Evolutionary conservation across 2,888 invertebrate genomes (phyloP).

Genomic region (Rhabditoides inermis): DNA sequence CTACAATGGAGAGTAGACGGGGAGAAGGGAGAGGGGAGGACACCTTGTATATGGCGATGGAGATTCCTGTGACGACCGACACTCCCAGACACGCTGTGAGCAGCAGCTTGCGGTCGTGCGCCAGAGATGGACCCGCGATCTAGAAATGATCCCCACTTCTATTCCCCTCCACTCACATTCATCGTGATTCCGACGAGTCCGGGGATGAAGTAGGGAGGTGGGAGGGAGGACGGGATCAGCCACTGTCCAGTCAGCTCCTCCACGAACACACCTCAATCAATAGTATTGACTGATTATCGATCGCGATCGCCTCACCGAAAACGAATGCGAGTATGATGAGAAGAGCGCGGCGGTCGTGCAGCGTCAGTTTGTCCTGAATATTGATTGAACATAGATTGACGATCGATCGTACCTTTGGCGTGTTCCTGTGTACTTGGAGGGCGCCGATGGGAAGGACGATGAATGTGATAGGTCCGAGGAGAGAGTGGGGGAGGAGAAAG

Average conservation of each 20-base stretch:
- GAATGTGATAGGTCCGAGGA: background rate
- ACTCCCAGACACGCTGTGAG: constrained; percentile 18
- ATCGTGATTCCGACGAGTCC: constrained; percentile 24
- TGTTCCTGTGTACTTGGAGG: background rate
- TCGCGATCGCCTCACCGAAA: no score
- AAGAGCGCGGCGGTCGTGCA: constrained; percentile 14
- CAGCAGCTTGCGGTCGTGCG: constrained; percentile 12
- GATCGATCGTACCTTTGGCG: no score
- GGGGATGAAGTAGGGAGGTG: constrained; percentile 27
- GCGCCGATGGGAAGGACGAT: background rate
- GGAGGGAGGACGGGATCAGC: constrained; percentile 10
- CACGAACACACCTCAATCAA: constrained; percentile 18
- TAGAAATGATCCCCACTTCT: background rate
- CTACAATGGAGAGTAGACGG: background rate
- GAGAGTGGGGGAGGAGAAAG: background rate
- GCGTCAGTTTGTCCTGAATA: constrained; percentile 12
- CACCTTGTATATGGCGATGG: no score
- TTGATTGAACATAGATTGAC: no score
- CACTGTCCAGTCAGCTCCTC: constrained; percentile 18
- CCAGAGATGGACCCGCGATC: background rate
- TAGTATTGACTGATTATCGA: no score
- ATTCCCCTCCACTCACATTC: constrained; percentile 7
- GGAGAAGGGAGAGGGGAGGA: constrained; percentile 9
- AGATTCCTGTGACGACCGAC: no score
- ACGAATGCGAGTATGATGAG: constrained; percentile 21